Evolutionary conservation across 1,140 invertebrate genomes (phyloP), one percentile per base, ranked within the genome.

Genomic region (Calycopis cecrops): DNA sequence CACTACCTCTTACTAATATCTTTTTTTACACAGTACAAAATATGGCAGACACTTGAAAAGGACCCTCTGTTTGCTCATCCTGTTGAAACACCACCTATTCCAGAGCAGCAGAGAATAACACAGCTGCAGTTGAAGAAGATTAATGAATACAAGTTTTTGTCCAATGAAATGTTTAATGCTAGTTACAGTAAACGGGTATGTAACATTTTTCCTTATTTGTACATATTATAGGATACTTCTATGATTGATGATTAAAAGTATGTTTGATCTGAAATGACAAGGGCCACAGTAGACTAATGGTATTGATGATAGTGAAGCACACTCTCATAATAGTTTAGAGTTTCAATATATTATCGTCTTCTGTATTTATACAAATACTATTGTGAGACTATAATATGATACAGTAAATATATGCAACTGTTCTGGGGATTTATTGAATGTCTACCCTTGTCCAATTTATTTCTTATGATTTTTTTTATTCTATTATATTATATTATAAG

Each of bases 31-130:
- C 74, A 98, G 96, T 91, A 94, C 68, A 92, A 92, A 76, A 88
- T 98, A 59, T 97, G 94, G 93, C 90, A 92, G 18, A 92, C 91
- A 4, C 75, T 98, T 35, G 92, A 96, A 83, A 92, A 88, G n/a
- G 94, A 97, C 79, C 93, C 95, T 6, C 68, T 94, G 0, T 99
- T 98, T 77, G 89, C 91, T 35, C 87, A 89, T 63, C 70, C 85
- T 17, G 73, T 78, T 3, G 83, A 90, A 7, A 85, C 87, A n/a
- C 89, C 91, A 9, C 85, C 90, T 6, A 78, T 94, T n/a, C 94
- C 96, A 55, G 94, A 97, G 71, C 88, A 91, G 62, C 91, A 94
- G 76, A 88, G 89, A 48, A 72, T 89, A 56, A 90, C 91, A 7
- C 90, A 93, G 48, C 72, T 90, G 62, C 91, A 92, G 79, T 79